phyloP scores from a whole-genome alignment of 2,888 invertebrate species.

The Drosophila austrosaltans region DNA sequence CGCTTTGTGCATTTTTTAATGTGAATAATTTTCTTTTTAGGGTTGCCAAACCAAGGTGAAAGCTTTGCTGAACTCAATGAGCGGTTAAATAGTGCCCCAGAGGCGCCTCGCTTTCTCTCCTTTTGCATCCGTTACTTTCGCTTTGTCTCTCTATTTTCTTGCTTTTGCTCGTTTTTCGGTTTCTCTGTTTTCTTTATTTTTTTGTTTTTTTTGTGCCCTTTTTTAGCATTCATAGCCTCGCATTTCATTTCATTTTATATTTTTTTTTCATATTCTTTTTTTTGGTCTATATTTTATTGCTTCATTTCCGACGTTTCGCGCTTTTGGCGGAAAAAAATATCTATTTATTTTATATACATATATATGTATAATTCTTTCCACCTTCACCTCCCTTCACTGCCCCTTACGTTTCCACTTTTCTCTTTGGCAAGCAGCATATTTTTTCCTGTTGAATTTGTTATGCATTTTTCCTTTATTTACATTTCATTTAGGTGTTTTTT shows the following conservation, averaged over 20 bases:
- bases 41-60: constrained; percentile 47
- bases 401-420: constrained; percentile 23
- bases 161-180: constrained; percentile 24
- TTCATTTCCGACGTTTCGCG: constrained; percentile 63
- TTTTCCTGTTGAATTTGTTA: constrained; percentile 51
- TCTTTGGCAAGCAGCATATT: constrained; percentile 55
- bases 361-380: constrained; percentile 25
- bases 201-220: constrained; percentile 30
- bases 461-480: constrained; percentile 49
- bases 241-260: constrained; percentile 46
- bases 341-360: constrained; percentile 52
- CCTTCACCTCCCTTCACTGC: no score
- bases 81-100: constrained; percentile 53
- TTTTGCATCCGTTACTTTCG: constrained; percentile 45
- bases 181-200: constrained; percentile 38
- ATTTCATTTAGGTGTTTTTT: constrained; percentile 25
- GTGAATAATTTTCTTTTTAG: constrained; percentile 31
- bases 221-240: constrained; percentile 48
- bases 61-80: constrained; percentile 56
- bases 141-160: constrained; percentile 27
- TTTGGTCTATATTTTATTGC: constrained; percentile 63
- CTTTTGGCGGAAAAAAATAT: constrained; percentile 50
- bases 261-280: constrained; percentile 21
- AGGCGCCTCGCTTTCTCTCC: constrained; percentile 25
- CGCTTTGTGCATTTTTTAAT: constrained; percentile 33